A percentile compares a stretch with the other conserved stretches of the same genome.
phyloP scores from a whole-genome alignment of 2,888 invertebrate genomes.

The Gandaritis pyraliata region DNA sequence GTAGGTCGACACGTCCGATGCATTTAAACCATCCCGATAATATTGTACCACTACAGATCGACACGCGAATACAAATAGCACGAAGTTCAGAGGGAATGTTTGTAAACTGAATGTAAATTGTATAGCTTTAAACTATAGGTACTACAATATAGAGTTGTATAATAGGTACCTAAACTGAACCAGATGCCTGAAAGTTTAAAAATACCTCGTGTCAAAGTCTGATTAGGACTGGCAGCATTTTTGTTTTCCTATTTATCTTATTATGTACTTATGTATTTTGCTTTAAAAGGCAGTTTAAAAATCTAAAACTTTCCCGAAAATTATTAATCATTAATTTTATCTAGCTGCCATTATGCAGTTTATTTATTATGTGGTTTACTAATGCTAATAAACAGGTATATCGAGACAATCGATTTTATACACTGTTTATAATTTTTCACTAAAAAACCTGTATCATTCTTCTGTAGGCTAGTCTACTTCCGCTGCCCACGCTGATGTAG shows the following conservation, averaged over 20 bases:
- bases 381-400: neutral
- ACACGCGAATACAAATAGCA: conserved; percentile 20
- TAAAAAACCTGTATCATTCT: conserved; percentile 5
- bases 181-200: neutral
- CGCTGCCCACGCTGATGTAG: conserved; percentile 32
- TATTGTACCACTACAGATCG: conserved; percentile 35
- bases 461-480: conserved; percentile 18
- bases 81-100: conserved; percentile 28
- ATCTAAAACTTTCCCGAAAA: neutral
- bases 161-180: neutral
- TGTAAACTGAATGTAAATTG: conserved; percentile 16
- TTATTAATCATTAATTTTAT: neutral
- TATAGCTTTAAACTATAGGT: conserved; percentile 11
- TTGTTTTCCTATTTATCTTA: too few relatives aligned
- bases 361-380: neutral
- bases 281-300: neutral
- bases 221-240: too few relatives aligned
- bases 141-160: too few relatives aligned
- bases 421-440: conserved; percentile 7
- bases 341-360: neutral
- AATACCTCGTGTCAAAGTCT: too few relatives aligned
- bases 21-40: conserved; percentile 46
- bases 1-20: conserved; percentile 41
- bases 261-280: too few relatives aligned
- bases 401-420: neutral